These are phyloP conservation scores for Tyrophagus putrescentiae DNA, from an alignment of 1,140 invertebrate genomes.

Conservation along the genomic window DNA sequence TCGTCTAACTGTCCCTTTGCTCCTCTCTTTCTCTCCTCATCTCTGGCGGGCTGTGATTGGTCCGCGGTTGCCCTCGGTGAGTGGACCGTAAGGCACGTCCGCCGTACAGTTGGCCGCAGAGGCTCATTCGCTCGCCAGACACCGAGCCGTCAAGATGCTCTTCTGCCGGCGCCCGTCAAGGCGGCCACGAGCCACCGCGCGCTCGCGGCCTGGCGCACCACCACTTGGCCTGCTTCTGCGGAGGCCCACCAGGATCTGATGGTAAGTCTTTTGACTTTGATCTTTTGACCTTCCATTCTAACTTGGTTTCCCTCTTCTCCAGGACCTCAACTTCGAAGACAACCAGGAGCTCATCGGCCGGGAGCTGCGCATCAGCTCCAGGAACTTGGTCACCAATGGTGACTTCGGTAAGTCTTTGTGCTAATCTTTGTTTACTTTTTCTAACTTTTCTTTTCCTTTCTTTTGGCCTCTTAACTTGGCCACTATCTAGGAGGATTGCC, in stretches of 20 bases:
- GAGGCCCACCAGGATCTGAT: constrained; percentile 61
- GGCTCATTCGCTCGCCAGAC: too few relatives aligned
- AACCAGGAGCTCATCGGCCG: constrained; percentile 69
- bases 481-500: too few relatives aligned
- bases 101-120: too few relatives aligned
- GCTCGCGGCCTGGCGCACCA: constrained; percentile 75
- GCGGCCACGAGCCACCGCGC: constrained; percentile 72
- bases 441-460: too few relatives aligned
- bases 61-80: constrained; percentile 75
- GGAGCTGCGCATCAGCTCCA: constrained; percentile 70
- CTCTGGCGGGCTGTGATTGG: constrained; percentile 56
- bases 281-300: not conserved
- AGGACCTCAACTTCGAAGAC: constrained; percentile 66
- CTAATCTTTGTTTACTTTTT: too few relatives aligned
- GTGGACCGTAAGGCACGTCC: constrained; percentile 64
- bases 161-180: constrained; percentile 58
- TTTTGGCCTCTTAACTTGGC: too few relatives aligned
- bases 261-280: constrained; percentile 36
- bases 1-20: too few relatives aligned
- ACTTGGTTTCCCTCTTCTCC: constrained; percentile 41
- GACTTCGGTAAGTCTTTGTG: too few relatives aligned
- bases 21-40: constrained; percentile 29
- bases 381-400: constrained; percentile 67
- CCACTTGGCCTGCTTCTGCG: constrained; percentile 47
- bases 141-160: constrained; percentile 68